Evolutionary conservation across 2,797 vertebrate genomes (phyloP), one percentile per base, ranked within the genome.

Genomic region (Heliangelus exortis): DNA sequence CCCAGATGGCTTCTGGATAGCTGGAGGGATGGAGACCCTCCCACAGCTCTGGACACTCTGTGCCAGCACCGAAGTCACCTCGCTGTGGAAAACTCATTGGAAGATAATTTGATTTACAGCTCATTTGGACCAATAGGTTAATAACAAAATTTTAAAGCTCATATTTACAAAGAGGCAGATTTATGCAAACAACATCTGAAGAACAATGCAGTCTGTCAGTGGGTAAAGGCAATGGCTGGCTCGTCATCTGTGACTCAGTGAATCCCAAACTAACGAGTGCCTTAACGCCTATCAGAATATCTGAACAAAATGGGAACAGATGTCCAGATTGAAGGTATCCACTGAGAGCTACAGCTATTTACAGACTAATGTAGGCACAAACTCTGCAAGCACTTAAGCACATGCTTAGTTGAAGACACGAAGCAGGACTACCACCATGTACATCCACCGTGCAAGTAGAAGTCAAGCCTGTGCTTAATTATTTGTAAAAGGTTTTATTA

Each of bases 11-110:
- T 62, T 43, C 23, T 8, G 1, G 59, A 22, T 0, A 34, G 61
- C 59, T 69, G 29, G 31, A 23, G 9, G 55, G 39, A 63, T 0
- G 9, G 21, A 53, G 48, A 41, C 13, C 21, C 41, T n/a, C 31
- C 29, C 31, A 12, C 22, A 36, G 1, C 25, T 3, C 67, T 3
- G 29, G 34, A 62, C 75, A 84, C 12, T 34, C 48, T 8, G 62
- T 6, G 23, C 74, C 62, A 15, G 9, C 1, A 43, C 78, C 20
- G 2, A 17, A 21, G 22, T 33, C 43, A 50, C 28, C 41, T 2
- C 0, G 6, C 10, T 7, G 57, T 1, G 20, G 73, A 54, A 65
- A 53, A 12, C 0, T 10, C 11, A 1, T 14, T 23, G 7, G 10
- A 63, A 34, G 25, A 2, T 1, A 45, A 45, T 20, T 2, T 34